Evolutionary conservation across 2,888 invertebrate genomes (phyloP).

Genomic region (Teleogryllus oceanicus): DNA sequence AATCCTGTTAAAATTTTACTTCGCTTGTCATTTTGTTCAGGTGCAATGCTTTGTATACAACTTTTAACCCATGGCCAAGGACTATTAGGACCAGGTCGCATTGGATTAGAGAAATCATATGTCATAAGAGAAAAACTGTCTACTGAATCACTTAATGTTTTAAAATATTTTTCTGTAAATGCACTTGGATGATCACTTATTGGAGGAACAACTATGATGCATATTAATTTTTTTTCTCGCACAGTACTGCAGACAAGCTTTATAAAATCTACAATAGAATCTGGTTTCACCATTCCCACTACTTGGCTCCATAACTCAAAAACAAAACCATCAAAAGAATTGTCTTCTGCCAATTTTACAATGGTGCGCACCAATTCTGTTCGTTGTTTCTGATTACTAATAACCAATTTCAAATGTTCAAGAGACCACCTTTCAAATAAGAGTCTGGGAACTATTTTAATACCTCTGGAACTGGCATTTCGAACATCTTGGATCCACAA

Average conservation of each 20-base stretch:
- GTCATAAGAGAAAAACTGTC: conserved; percentile 94
- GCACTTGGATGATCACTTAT: conserved; percentile 61
- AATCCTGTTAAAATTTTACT: conserved; percentile 81
- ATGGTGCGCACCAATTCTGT: conserved; percentile 66
- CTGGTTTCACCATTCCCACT: conserved; percentile 59
- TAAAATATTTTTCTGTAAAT: conserved; percentile 72
- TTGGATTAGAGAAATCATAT: conserved; percentile 84
- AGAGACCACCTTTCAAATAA: conserved; percentile 83
- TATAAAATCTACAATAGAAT: conserved; percentile 60
- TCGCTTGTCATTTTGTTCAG: conserved; percentile 59
- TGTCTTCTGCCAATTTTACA: conserved; percentile 57
- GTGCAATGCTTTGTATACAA: conserved; percentile 71
- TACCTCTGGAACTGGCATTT: conserved; percentile 54
- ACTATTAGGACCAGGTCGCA: conserved; percentile 85
- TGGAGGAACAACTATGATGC: conserved; percentile 79
- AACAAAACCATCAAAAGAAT: conserved; percentile 85
- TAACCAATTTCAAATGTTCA: conserved; percentile 68
- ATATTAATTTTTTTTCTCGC: conserved; percentile 50
- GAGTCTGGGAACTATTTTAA: conserved; percentile 78
- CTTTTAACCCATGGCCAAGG: conserved; percentile 78
- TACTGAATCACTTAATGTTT: conserved; percentile 70
- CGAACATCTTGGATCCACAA: conserved; percentile 75
- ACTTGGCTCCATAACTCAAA: conserved; percentile 88
- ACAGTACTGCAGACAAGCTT: conserved; percentile 58
- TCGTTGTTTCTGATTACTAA: conserved; percentile 64